A percentile compares a stretch with the other conserved stretches of the same genome.
Conservation (phyloP, 2,797 vertebrate species). For the Glossophaga mutica region DNA sequence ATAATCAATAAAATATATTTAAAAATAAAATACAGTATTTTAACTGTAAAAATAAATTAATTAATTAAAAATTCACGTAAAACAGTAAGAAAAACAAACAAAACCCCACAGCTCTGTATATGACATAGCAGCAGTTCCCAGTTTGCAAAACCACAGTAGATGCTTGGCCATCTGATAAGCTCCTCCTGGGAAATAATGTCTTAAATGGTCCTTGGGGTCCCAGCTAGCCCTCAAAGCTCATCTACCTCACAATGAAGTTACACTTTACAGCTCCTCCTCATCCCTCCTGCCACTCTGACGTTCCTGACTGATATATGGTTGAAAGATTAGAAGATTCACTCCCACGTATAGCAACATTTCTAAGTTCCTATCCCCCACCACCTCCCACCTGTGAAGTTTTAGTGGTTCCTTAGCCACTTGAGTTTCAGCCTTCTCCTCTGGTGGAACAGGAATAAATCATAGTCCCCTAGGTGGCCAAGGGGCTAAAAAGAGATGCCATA, state of each 20-base stretch:
- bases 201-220: not conserved
- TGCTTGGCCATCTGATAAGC: not conserved
- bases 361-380: not conserved
- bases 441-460: not conserved
- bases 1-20: too few species aligned
- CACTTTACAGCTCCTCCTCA: not conserved
- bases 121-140: not conserved
- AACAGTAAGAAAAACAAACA: not conserved
- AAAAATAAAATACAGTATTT: too few species aligned
- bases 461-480: not conserved
- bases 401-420: not conserved
- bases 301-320: not conserved
- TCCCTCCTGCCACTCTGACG: not conserved
- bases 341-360: not conserved
- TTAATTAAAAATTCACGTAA: not conserved
- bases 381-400: not conserved
- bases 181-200: not conserved
- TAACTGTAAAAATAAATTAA: too few species aligned
- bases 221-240: not conserved
- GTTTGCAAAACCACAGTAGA: not conserved
- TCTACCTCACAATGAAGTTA: not conserved
- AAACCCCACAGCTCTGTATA: not conserved
- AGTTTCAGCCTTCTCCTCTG: not conserved
- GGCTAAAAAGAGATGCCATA: not conserved
- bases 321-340: too few species aligned